Conservation (phyloP, 53 echinoderm and acorn worm species). For the Antedon mediterranea region DNA sequence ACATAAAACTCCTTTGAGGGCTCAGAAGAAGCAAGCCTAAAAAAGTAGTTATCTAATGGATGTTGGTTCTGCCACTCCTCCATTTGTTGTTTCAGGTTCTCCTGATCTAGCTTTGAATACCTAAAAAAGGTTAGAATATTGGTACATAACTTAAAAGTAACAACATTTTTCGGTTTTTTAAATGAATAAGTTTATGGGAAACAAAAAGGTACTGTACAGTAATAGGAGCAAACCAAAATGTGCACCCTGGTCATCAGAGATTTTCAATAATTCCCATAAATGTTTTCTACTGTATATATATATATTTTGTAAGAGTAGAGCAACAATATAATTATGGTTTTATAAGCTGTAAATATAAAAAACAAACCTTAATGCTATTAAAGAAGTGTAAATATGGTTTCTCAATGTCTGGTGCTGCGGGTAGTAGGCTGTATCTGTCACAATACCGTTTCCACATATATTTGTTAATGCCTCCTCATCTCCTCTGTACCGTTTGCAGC, state of each 20-base stretch:
- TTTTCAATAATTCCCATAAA: too few species aligned
- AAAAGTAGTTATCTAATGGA: neutral
- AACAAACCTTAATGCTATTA: neutral
- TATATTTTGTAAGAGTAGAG: too few species aligned
- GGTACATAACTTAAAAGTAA: too few species aligned
- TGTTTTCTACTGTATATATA: too few species aligned
- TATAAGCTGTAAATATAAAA: too few species aligned
- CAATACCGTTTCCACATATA: conserved; percentile 7
- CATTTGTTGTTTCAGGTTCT: conserved; percentile 2
- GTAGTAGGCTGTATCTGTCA: neutral
- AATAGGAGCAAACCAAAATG: too few species aligned
- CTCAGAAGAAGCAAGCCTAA: neutral
- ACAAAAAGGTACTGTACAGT: too few species aligned
- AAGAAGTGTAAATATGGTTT: neutral
- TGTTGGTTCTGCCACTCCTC: conserved; percentile 3
- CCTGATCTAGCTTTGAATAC: conserved; percentile 4
- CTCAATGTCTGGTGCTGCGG: neutral
- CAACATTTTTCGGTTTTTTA: too few species aligned
- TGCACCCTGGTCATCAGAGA: too few species aligned
- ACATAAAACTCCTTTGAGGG: neutral
- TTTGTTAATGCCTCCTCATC: conserved; percentile 11
- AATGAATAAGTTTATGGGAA: too few species aligned
- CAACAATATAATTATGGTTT: too few species aligned
- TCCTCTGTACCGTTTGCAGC: neutral
- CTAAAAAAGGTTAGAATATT: conserved; percentile 1